phyloP scores from a whole-genome alignment of 2,888 invertebrate species.

The Desoria tigrina region DNA sequence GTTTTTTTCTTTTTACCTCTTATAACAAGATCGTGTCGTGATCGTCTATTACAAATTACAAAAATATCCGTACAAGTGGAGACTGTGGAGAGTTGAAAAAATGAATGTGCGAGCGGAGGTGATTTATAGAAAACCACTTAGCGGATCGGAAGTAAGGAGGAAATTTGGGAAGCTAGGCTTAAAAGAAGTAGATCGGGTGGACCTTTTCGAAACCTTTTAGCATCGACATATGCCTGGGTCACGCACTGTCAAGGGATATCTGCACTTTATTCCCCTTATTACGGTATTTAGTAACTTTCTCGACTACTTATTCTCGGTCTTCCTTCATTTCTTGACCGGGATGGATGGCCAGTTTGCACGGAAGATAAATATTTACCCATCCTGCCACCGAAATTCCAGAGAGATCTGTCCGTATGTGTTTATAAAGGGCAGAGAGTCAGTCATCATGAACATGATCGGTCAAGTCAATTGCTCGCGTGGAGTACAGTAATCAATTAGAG shows the following conservation, averaged over 20 bases:
- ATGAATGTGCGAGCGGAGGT: conserved; percentile 1
- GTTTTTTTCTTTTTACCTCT: too few relatives aligned
- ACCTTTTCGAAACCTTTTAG: conserved; percentile 16
- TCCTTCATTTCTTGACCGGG: neutral
- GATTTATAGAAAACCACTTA: conserved; percentile 28
- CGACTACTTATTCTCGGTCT: neutral
- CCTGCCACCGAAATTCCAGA: too few relatives aligned
- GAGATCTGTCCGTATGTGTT: too few relatives aligned
- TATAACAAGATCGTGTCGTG: too few relatives aligned
- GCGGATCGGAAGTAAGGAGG: conserved; percentile 16
- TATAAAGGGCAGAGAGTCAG: too few relatives aligned
- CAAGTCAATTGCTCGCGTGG: too few relatives aligned
- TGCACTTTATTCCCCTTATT: neutral
- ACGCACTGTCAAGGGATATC: conserved; percentile 11
- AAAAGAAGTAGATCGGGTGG: neutral
- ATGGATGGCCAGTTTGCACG: conserved; percentile 5
- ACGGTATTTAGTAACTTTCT: conserved; percentile 9
- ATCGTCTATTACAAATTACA: too few relatives aligned
- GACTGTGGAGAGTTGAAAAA: too few relatives aligned
- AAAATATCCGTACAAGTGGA: too few relatives aligned
- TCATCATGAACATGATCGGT: too few relatives aligned
- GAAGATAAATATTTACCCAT: neutral
- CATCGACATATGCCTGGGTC: conserved; percentile 17
- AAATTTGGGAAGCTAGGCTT: conserved; percentile 9
- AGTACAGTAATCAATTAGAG: too few relatives aligned